phyloP scores from a whole-genome alignment of 2,888 invertebrate genomes.

The Volucella zonaria region DNA sequence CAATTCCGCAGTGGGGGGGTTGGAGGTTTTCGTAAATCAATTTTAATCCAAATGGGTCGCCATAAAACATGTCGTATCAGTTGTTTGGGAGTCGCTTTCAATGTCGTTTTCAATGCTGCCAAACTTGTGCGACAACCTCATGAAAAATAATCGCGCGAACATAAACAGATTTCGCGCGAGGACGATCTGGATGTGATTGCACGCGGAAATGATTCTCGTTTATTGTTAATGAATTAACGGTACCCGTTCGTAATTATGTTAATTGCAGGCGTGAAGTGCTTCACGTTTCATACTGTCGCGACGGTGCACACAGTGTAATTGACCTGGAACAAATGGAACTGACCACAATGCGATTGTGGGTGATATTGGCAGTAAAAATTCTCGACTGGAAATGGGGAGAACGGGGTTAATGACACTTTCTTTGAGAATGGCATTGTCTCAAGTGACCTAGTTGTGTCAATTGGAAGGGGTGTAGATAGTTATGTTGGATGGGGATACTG shows the following conservation, averaged over 20 bases:
- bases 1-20: constrained; percentile 9
- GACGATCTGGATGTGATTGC: constrained; percentile 58
- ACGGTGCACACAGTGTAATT: constrained; percentile 33
- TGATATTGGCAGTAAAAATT: background rate
- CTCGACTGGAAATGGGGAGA: constrained; percentile 3
- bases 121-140: constrained; percentile 24
- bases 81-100: background rate
- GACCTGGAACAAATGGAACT: constrained; percentile 49
- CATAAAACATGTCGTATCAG: constrained; percentile 48
- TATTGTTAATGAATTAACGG: constrained; percentile 71
- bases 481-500: background rate
- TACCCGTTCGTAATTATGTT: constrained; percentile 56
- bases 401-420: constrained; percentile 41
- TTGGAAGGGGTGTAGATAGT: background rate
- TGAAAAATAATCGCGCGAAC: constrained; percentile 50
- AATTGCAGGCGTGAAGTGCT: constrained; percentile 59
- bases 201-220: constrained; percentile 65
- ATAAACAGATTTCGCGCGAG: constrained; percentile 37
- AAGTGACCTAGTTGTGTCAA: constrained; percentile 31
- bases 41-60: constrained; percentile 54
- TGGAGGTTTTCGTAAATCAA: constrained; percentile 45
- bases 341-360: constrained; percentile 50
- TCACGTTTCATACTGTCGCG: constrained; percentile 25
- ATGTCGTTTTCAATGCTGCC: background rate
- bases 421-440: constrained; percentile 53